These are phyloP conservation scores for Ceratotherium simum DNA, from an alignment of 2,113 vertebrate species.

Conservation along the genomic window DNA sequence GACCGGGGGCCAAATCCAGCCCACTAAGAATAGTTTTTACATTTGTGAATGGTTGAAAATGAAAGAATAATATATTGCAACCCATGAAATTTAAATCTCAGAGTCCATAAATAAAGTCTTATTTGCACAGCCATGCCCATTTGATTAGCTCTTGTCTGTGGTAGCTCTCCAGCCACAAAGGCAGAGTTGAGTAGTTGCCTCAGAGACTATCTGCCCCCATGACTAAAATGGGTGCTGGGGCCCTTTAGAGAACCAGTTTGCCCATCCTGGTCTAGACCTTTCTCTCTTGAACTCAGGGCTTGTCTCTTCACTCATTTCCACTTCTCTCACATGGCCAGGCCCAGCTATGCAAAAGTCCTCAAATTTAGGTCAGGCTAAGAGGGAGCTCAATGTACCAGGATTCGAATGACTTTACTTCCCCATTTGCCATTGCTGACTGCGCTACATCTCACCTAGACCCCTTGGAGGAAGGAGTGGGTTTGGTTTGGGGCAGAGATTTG, in stretches of 20 bases:
- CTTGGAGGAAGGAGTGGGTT: neutral
- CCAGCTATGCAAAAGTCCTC: neutral
- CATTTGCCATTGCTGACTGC: neutral
- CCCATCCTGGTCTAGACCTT: too few relatives aligned
- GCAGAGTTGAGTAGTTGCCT: neutral
- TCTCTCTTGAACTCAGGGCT: neutral
- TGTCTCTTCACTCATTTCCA: neutral
- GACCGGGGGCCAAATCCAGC: neutral
- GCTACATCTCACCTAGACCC: neutral
- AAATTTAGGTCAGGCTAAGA: neutral
- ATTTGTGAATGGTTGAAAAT: neutral
- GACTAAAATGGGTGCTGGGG: neutral
- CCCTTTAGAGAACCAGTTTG: neutral
- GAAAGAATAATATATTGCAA: neutral
- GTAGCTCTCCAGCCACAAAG: neutral
- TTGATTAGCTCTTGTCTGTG: neutral
- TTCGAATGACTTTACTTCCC: neutral
- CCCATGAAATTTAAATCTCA: conserved; percentile 42
- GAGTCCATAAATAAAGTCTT: neutral
- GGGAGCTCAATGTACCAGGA: neutral
- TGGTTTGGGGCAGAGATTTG: neutral
- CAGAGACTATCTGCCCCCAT: fast-evolving
- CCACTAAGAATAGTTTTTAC: neutral
- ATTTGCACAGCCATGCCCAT: neutral
- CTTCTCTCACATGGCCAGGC: neutral